A percentile compares a stretch with the other conserved stretches of the same genome.
These are phyloP conservation scores for Porites australiensis DNA, from an alignment of 64 coral and sea anemone genomes.

Conservation along the genomic window DNA sequence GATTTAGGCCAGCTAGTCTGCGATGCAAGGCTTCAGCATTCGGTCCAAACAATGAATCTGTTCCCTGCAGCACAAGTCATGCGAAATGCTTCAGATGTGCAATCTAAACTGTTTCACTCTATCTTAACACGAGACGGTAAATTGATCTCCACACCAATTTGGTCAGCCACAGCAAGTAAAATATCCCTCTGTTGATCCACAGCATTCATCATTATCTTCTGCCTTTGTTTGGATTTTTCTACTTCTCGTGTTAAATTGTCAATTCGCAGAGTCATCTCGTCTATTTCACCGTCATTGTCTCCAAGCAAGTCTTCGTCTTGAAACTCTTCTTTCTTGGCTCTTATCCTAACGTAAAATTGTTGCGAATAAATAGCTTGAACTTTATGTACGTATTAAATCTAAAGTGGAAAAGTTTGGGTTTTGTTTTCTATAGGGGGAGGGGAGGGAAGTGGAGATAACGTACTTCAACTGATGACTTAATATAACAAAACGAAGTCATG, in stretches of 20 bases:
- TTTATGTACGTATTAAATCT: too few species aligned
- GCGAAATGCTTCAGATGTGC: too few species aligned
- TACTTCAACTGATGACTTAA: too few species aligned
- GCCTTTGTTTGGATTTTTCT: slow-evolving; percentile 36
- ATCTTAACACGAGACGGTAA: slow-evolving; percentile 28
- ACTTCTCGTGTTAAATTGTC: slow-evolving; percentile 60
- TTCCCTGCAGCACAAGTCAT: too few species aligned
- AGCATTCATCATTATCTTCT: slow-evolving; percentile 37
- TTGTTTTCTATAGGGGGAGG: too few species aligned
- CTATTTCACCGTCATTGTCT: slow-evolving; percentile 43
- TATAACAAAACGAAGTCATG: too few species aligned
- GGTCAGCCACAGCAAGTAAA: slow-evolving; percentile 41
- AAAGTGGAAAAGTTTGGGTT: too few species aligned
- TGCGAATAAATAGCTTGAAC: not conserved
- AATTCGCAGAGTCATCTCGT: slow-evolving; percentile 44
- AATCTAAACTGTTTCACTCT: not conserved
- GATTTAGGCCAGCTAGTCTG: too few species aligned
- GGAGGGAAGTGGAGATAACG: too few species aligned
- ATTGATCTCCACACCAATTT: slow-evolving; percentile 29
- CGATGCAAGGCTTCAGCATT: too few species aligned
- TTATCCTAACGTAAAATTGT: not conserved
- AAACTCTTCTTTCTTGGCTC: slow-evolving; percentile 18
- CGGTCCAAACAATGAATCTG: too few species aligned
- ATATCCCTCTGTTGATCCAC: slow-evolving; percentile 62
- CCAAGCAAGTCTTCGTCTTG: slow-evolving; percentile 44